Evolutionary conservation across 2,888 invertebrate species (phyloP), one percentile per base, ranked within the genome.

Genomic region (Ochlodes sylvanus): DNA sequence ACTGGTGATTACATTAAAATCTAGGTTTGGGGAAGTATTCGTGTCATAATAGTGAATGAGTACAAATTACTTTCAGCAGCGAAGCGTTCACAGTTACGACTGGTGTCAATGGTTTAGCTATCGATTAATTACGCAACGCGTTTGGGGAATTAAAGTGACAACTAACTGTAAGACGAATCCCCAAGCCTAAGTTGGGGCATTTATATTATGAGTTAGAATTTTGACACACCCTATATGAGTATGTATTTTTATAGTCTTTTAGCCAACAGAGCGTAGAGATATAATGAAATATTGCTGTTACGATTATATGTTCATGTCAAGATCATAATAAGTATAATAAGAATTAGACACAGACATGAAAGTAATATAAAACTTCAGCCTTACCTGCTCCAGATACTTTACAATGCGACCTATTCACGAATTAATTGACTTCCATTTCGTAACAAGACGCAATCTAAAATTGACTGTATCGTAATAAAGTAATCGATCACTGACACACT

Each of bases 341-440:
- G 44, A 47, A 47, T 47, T 17, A 47, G 17, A 47, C 44, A 47
- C 17, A 47, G 44, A 47, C 44, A 47, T 47, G 17, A 47, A 47
- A 47, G 44, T 47, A 47, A 47, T 47, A 47, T 47, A 47, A 47
- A 47, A 47, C 44, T 42, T n/a, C 42, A 14, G 42, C 42, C 58
- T 44, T 41, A 58, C 58, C 42, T 58, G 58, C n/a, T 58, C 42
- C 7, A 58, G 21, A 58, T 44, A 44, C 19, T 41, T 44, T 27
- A 58, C 42, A 58, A 60, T 47, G 44, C 14, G 60, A 47, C 42
- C 21, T 19, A 60, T 47, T 60, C 60, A 42, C 17, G 41, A 64
- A 64, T 64, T 44, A 64, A 64, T 42, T 56, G 55, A 42, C 27
- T 64, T 55, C n/a, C 14, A 27, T 63, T 54, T 63, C 41, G 41